These are phyloP conservation scores for Pyrocoelia pectoralis DNA, from an alignment of 2,888 invertebrate species.

Conservation along the genomic window DNA sequence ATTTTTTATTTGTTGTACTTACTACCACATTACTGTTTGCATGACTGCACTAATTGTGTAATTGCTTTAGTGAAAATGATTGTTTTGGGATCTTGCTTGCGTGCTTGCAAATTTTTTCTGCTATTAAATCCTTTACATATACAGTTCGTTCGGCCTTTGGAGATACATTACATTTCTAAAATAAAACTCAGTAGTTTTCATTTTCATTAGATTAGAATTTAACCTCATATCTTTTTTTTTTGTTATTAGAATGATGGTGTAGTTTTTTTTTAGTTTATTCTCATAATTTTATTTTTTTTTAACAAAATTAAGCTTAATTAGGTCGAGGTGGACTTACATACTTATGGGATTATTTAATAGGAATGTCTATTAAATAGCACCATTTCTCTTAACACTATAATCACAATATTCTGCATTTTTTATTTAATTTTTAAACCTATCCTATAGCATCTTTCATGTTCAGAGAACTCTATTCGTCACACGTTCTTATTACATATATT, in stretches of 20 bases:
- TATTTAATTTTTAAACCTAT: neutral
- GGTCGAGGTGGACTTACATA: neutral
- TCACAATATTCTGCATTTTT: slow-evolving; percentile 1
- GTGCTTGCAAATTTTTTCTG: slow-evolving; percentile 14
- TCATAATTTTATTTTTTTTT: slow-evolving; percentile 3
- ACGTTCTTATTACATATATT: neutral
- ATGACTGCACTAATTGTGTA: neutral
- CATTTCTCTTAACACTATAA: neutral
- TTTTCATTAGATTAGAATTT: slow-evolving; percentile 4
- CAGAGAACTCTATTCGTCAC: neutral
- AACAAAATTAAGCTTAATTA: neutral
- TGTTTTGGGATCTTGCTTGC: neutral
- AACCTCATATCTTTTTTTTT: slow-evolving; percentile 1
- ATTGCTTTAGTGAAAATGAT: neutral
- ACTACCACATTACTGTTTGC: neutral
- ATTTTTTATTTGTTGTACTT: neutral
- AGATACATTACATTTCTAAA: slow-evolving; percentile 13
- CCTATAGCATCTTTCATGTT: slow-evolving; percentile 1
- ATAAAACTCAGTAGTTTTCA: slow-evolving; percentile 5
- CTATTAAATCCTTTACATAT: slow-evolving; percentile 41
- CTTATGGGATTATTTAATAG: neutral
- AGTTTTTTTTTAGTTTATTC: neutral
- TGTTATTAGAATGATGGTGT: slow-evolving; percentile 5
- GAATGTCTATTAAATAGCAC: neutral
- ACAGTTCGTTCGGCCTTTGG: slow-evolving; percentile 49